Evolutionary conservation across 2,797 vertebrate species (phyloP).

Genomic region (Myotis pilosus): DNA sequence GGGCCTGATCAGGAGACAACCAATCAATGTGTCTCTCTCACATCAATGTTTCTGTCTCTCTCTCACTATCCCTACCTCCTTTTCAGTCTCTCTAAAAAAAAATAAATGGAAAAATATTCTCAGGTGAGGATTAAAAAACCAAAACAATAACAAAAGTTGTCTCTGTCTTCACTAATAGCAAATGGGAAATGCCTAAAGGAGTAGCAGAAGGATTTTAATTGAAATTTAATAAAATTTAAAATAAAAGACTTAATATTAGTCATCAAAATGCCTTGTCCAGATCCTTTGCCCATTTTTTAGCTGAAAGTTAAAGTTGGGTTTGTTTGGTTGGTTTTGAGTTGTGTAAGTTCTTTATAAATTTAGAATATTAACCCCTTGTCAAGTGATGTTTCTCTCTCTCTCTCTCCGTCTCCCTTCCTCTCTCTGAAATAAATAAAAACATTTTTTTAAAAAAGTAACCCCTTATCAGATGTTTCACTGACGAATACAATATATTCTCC

Average conservation of each 20-base stretch:
- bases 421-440: too few relatives aligned
- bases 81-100: too few relatives aligned
- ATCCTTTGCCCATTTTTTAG: neutral
- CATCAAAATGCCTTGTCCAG: neutral
- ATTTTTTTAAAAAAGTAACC: too few relatives aligned
- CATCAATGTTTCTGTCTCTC: too few relatives aligned
- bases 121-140: too few relatives aligned
- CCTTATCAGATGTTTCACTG: neutral
- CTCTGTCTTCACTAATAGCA: neutral
- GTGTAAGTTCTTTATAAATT: neutral
- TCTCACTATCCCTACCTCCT: too few relatives aligned
- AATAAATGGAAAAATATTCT: too few relatives aligned
- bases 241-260: conserved; percentile 8
- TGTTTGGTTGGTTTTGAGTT: neutral
- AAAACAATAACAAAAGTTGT: neutral
- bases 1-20: too few relatives aligned
- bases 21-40: too few relatives aligned
- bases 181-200: neutral
- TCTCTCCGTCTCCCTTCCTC: too few relatives aligned
- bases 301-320: neutral
- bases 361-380: neutral
- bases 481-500: neutral
- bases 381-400: too few relatives aligned
- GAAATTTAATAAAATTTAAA: conserved; percentile 45
- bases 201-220: neutral